Conservation (phyloP, 2,888 invertebrate species). For the Pecten maximus region DNA sequence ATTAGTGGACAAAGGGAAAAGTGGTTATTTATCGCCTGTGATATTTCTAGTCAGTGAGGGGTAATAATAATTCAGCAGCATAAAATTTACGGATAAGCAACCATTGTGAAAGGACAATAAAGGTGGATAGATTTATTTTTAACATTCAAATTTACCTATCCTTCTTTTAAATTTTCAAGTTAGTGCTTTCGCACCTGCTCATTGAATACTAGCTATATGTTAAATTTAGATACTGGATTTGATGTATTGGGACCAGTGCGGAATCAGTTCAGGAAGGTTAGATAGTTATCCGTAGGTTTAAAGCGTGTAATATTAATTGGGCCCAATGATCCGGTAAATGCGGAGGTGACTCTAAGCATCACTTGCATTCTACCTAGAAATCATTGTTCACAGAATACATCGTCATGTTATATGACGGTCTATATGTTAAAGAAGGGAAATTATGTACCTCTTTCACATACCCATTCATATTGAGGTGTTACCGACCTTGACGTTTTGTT, state of each 20-base stretch:
- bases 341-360: too few species aligned
- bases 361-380: too few species aligned
- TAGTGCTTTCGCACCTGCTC: neutral
- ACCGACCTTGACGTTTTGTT: too few species aligned
- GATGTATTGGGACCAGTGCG: neutral
- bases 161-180: neutral
- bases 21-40: neutral
- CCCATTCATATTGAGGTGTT: too few species aligned
- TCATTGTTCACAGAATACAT: too few species aligned
- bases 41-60: neutral
- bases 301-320: neutral
- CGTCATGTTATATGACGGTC: too few species aligned
- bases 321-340: too few species aligned
- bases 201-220: neutral
- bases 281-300: neutral
- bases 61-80: neutral
- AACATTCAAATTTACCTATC: neutral
- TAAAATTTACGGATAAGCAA: neutral
- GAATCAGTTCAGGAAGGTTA: neutral
- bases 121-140: neutral
- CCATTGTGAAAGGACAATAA: neutral
- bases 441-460: too few species aligned
- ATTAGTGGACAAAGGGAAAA: neutral
- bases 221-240: neutral
- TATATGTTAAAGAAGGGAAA: too few species aligned